A percentile compares a stretch with the other conserved stretches of the same genome.
Conservation (phyloP, 2,888 invertebrate species). For the Drosophila fulvimacula region DNA sequence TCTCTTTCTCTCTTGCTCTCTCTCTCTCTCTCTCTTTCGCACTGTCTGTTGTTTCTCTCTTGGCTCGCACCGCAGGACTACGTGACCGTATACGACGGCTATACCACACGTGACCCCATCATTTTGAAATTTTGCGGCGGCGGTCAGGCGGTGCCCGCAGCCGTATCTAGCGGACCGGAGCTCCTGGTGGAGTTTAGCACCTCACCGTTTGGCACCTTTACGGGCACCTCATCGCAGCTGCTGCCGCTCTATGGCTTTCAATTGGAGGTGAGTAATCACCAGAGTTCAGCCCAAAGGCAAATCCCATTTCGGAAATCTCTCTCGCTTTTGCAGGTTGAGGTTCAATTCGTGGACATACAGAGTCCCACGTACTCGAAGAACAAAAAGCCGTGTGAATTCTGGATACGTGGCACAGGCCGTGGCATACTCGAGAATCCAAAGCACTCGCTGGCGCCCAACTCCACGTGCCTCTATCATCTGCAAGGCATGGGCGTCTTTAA, state of each 20-base stretch:
- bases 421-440: constrained; percentile 93
- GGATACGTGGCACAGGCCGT: constrained; percentile 91
- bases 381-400: constrained; percentile 93
- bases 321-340: constrained; percentile 86
- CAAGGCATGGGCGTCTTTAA: constrained; percentile 88
- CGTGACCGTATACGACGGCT: constrained; percentile 94
- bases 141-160: constrained; percentile 93
- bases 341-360: constrained; percentile 93
- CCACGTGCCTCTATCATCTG: constrained; percentile 94
- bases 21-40: constrained; percentile 11
- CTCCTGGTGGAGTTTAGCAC: constrained; percentile 95
- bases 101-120: constrained; percentile 94
- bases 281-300: neutral
- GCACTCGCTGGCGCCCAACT: constrained; percentile 94
- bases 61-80: constrained; percentile 87
- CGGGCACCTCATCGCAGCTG: constrained; percentile 90
- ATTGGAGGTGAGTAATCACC: constrained; percentile 89
- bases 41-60: constrained; percentile 24
- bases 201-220: constrained; percentile 94
- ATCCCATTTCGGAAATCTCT: neutral
- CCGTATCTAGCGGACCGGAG: constrained; percentile 94
- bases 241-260: constrained; percentile 95
- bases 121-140: constrained; percentile 96
- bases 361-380: constrained; percentile 93
- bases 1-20: constrained; percentile 12